These are phyloP conservation scores for Athripsodes cinereus DNA, from an alignment of 2,888 invertebrate species.

Conservation along the genomic window DNA sequence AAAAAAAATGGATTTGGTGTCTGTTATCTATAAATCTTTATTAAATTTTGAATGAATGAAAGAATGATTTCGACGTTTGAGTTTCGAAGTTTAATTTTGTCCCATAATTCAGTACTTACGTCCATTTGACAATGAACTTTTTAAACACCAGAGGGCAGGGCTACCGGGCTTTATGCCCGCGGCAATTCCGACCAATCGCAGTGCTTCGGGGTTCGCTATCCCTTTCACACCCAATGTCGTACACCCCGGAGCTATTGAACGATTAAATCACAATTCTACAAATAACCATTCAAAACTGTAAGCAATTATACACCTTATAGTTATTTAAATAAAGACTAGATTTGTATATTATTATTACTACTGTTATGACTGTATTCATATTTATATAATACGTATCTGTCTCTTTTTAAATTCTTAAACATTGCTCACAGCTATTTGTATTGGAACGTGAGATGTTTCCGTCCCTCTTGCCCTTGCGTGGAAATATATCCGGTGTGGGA, in stretches of 20 bases:
- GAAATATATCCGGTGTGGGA: not conserved
- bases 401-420: conserved; percentile 8
- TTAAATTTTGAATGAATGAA: too few species aligned
- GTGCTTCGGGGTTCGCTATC: conserved; percentile 48
- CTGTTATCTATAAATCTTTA: too few species aligned
- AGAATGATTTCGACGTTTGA: too few species aligned
- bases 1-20: too few species aligned
- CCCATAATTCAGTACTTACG: not conserved
- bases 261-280: not conserved
- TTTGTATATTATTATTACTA: not conserved
- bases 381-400: not conserved
- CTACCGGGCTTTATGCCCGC: conserved; percentile 49
- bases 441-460: conserved; percentile 9
- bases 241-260: conserved; percentile 13
- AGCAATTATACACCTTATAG: not conserved
- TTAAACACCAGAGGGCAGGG: conserved; percentile 40
- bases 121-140: not conserved
- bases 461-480: conserved; percentile 16
- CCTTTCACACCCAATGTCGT: conserved; percentile 32
- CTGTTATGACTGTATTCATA: not conserved
- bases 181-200: conserved; percentile 55
- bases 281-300: not conserved
- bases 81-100: too few species aligned
- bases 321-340: conserved; percentile 4
- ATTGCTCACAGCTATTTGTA: conserved; percentile 21